phyloP scores from a whole-genome alignment of 2,113 vertebrate genomes.

The Psephotus haematonotus region DNA sequence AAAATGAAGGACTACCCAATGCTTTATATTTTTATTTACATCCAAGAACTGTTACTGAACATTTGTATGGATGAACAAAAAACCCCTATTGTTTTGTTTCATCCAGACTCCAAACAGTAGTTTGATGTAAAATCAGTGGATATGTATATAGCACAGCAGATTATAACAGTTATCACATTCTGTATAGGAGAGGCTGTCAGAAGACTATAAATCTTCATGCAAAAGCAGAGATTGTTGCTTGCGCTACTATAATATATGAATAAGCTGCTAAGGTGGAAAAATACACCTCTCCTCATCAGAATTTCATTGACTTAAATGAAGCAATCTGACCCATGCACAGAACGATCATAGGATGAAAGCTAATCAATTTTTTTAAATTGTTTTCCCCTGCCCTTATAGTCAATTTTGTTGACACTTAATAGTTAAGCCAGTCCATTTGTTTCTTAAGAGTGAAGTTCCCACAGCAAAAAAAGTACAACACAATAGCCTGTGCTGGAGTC shows the following conservation, averaged over 20 bases:
- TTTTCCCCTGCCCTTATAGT: background rate
- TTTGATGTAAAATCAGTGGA: background rate
- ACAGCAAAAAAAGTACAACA: slow-evolving; percentile 42
- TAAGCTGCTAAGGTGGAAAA: background rate
- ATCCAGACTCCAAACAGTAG: background rate
- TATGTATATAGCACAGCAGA: background rate
- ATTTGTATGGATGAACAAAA: background rate
- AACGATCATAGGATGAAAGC: slow-evolving; percentile 36
- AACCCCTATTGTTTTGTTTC: background rate
- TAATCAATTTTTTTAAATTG: slow-evolving; percentile 64
- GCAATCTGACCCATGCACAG: slow-evolving; percentile 44
- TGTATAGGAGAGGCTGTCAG: background rate
- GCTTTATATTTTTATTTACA: background rate
- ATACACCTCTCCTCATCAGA: background rate
- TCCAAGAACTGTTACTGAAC: background rate
- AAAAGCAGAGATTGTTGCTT: background rate
- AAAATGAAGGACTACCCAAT: background rate
- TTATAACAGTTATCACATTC: background rate
- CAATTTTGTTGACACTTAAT: slow-evolving; percentile 75
- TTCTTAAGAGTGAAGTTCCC: slow-evolving; percentile 63
- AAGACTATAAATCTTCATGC: background rate
- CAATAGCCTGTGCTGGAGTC: slow-evolving; percentile 72
- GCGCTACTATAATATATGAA: background rate
- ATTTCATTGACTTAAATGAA: slow-evolving; percentile 53
- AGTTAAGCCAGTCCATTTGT: slow-evolving; percentile 74